Conservation (phyloP, 2,888 invertebrate species). For the Euplagia quadripunctaria region DNA sequence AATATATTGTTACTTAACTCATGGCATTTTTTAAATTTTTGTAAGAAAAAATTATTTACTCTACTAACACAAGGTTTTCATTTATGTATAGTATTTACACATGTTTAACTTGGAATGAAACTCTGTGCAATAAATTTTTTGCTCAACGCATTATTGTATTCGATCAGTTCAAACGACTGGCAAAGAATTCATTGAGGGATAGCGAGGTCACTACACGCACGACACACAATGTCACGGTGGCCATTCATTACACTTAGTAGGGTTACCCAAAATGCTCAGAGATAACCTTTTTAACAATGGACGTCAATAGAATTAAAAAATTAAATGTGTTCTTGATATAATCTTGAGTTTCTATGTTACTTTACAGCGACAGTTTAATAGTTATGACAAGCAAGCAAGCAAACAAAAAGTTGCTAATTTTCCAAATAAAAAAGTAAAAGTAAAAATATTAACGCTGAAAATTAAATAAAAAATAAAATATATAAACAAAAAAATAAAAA, state of each 20-base stretch:
- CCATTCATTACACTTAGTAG: constrained; percentile 58
- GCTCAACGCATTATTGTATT: constrained; percentile 25
- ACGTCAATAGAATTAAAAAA: neutral
- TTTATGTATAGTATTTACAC: neutral
- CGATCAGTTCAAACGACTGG: constrained; percentile 28
- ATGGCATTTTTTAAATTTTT: neutral
- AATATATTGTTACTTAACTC: neutral
- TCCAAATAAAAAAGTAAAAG: neutral
- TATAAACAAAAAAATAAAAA: too few relatives aligned
- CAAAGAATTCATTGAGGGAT: constrained; percentile 39
- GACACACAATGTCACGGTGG: constrained; percentile 69
- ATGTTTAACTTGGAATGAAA: constrained; percentile 9
- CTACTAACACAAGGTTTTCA: neutral
- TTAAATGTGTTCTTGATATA: neutral
- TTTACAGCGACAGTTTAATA: too few relatives aligned
- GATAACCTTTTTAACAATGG: constrained; percentile 6
- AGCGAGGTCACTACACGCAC: constrained; percentile 52
- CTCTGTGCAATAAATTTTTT: constrained; percentile 12
- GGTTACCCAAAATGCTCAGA: constrained; percentile 7
- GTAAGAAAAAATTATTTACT: neutral
- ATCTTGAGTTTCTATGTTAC: neutral
- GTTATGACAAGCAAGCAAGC: too few relatives aligned
- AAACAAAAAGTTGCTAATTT: neutral
- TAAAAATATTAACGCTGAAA: too few relatives aligned
- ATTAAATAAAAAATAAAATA: too few relatives aligned